These are phyloP conservation scores for Cylloceria caligata DNA, from an alignment of 2,888 invertebrate species.

Conservation along the genomic window DNA sequence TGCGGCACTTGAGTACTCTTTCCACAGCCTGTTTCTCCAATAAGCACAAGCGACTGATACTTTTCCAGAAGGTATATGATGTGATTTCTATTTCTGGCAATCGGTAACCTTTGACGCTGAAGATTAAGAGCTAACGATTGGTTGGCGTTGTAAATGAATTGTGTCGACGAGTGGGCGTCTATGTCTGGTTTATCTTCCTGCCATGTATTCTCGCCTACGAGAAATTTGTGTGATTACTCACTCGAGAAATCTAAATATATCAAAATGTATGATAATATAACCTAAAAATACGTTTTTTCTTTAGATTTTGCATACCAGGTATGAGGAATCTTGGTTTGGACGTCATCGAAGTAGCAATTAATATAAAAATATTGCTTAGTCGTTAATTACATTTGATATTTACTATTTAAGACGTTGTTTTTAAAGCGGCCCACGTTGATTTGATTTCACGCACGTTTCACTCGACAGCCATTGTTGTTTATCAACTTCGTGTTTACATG, in stretches of 20 bases:
- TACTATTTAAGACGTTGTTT: background rate
- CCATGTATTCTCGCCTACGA: slow-evolving; percentile 80
- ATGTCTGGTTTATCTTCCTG: slow-evolving; percentile 86
- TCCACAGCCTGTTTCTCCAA: slow-evolving; percentile 98
- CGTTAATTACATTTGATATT: background rate
- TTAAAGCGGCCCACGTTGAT: background rate
- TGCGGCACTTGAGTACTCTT: slow-evolving; percentile 98
- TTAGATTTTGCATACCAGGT: slow-evolving; percentile 59
- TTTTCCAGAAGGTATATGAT: slow-evolving; percentile 96
- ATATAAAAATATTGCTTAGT: background rate
- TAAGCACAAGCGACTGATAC: slow-evolving; percentile 94
- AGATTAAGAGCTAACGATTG: slow-evolving; percentile 93
- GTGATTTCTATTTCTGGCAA: slow-evolving; percentile 93
- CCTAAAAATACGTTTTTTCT: slow-evolving; percentile 43
- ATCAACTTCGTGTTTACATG: too few relatives aligned
- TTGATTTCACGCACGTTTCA: background rate
- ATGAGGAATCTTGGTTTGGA: slow-evolving; percentile 65
- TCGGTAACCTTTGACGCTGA: slow-evolving; percentile 94
- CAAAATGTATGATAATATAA: background rate
- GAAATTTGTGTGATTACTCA: background rate
- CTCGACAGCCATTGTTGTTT: slow-evolving; percentile 30
- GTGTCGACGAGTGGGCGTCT: slow-evolving; percentile 86
- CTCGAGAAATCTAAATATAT: background rate
- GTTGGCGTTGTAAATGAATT: slow-evolving; percentile 94
- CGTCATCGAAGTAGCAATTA: slow-evolving; percentile 52